phyloP scores from a whole-genome alignment of 2,113 vertebrate genomes.

The Cichladusa arquata region DNA sequence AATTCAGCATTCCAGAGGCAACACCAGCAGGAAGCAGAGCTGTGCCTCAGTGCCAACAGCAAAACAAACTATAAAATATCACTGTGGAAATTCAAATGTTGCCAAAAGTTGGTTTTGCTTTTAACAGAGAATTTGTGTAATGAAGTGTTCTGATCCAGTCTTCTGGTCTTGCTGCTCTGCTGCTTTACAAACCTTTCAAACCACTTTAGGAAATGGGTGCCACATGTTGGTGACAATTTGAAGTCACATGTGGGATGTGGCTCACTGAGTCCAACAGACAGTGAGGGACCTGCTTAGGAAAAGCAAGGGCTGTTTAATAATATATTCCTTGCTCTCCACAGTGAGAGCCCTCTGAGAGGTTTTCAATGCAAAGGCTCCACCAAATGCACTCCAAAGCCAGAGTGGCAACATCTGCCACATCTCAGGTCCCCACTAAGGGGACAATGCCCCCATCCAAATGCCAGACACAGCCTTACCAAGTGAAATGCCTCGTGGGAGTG shows the following conservation, averaged over 20 bases:
- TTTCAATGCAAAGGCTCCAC: not conserved
- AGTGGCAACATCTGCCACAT: not conserved
- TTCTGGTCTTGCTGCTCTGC: not conserved
- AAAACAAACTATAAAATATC: not conserved
- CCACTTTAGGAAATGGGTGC: not conserved
- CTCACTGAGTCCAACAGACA: not conserved
- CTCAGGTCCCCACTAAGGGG: not conserved
- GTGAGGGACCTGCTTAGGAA: not conserved
- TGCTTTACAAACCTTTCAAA: not conserved
- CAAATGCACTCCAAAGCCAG: not conserved
- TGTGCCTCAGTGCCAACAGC: not conserved
- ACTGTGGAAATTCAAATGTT: not conserved
- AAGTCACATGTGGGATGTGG: not conserved
- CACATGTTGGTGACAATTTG: not conserved
- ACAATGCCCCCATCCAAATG: not conserved
- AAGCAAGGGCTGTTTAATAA: not conserved
- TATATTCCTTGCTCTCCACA: not conserved
- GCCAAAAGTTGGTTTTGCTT: not conserved
- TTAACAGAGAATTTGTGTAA: not conserved
- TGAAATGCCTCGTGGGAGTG: conserved; percentile 85
- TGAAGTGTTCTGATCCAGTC: not conserved
- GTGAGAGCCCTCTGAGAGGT: accelerated
- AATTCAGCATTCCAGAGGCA: not conserved
- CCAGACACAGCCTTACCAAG: conserved; percentile 69
- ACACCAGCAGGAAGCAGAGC: not conserved